These are phyloP conservation scores for Amblyjoppa proteus DNA, from an alignment of 2,888 invertebrate genomes.

Conservation along the genomic window DNA sequence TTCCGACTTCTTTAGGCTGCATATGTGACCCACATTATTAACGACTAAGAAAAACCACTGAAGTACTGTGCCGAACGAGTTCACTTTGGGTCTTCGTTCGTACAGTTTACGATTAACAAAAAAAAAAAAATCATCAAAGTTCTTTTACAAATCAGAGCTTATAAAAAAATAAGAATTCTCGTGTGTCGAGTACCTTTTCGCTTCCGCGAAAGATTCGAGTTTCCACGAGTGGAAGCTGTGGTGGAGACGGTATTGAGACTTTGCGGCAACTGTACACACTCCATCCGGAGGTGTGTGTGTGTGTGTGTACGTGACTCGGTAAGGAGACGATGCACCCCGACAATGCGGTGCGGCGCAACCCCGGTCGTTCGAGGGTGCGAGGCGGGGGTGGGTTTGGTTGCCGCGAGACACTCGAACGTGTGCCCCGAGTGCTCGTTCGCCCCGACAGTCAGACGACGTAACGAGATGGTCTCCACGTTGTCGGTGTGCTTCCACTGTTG, in stretches of 20 bases:
- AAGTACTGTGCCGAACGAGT: no score
- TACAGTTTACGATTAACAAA: no score
- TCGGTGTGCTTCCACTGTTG: conserved; percentile 59
- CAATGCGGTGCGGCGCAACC: conserved; percentile 47
- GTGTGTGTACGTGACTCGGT: not conserved
- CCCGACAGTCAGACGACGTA: conserved; percentile 74
- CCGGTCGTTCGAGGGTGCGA: conserved; percentile 39
- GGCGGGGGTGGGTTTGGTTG: conserved; percentile 15
- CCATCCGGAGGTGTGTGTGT: not conserved
- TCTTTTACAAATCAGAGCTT: not conserved
- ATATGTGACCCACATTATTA: not conserved
- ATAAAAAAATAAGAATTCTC: not conserved
- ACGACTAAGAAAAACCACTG: not conserved
- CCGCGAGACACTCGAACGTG: conserved; percentile 75
- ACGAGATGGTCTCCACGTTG: conserved; percentile 75
- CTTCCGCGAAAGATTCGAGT: not conserved
- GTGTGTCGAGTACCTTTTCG: not conserved
- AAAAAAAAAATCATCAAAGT: no score
- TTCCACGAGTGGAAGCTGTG: not conserved
- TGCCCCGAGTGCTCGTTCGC: conserved; percentile 74
- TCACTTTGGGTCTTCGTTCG: no score
- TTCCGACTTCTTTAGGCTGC: not conserved
- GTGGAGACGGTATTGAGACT: conserved; percentile 44
- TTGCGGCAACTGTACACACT: conserved; percentile 25
- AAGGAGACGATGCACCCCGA: conserved; percentile 12